Conservation (phyloP, 2,113 vertebrate species). For the Anseranas semipalmata region DNA sequence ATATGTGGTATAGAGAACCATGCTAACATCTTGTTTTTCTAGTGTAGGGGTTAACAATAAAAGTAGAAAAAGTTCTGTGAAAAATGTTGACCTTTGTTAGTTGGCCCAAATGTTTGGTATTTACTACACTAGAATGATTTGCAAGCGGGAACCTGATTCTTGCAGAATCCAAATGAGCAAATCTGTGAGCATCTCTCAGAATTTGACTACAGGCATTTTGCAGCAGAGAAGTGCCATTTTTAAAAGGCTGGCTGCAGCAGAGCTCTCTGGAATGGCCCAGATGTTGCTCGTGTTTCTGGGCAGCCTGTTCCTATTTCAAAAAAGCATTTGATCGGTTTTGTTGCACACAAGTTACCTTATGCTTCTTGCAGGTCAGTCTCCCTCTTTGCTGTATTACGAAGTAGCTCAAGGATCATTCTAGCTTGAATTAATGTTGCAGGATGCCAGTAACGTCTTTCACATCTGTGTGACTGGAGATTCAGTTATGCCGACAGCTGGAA, state of each 20-base stretch:
- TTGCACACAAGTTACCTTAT: not conserved
- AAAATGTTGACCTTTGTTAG: not conserved
- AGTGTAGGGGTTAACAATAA: not conserved
- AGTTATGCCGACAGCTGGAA: not conserved
- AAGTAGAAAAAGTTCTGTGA: not conserved
- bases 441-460: not conserved
- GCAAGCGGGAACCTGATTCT: not conserved
- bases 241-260: not conserved
- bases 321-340: not conserved
- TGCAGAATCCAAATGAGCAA: not conserved
- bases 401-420: not conserved
- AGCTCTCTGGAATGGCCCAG: not conserved
- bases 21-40: not conserved
- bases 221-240: not conserved
- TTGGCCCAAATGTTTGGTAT: not conserved
- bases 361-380: not conserved
- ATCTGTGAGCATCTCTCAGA: not conserved
- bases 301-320: not conserved
- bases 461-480: not conserved
- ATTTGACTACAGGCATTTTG: not conserved
- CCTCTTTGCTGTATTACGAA: not conserved
- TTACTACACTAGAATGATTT: not conserved
- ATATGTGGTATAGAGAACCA: accelerated
- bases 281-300: not conserved
- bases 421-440: not conserved